Evolutionary conservation across 1,140 invertebrate genomes (phyloP).

Genomic region (Lordiphosa clarofinis): DNA sequence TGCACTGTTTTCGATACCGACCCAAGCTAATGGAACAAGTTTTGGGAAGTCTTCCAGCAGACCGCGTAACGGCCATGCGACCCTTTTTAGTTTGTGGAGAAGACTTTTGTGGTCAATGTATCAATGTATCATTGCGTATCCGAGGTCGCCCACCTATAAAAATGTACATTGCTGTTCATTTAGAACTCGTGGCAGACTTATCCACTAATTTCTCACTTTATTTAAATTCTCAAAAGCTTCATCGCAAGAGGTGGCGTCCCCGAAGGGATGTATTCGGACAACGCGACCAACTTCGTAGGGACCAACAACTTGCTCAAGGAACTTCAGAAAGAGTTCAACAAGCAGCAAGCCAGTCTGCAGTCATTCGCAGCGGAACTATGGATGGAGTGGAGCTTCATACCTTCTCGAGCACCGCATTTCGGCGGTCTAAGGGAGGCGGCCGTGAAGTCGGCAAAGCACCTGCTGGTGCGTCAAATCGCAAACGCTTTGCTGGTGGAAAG

Average conservation of each 20-base stretch:
- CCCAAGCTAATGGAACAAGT: slow-evolving; percentile 6
- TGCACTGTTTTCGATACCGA: slow-evolving; percentile 9
- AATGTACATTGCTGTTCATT: slow-evolving; percentile 12
- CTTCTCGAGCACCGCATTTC: background rate
- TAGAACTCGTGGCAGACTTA: slow-evolving; percentile 67
- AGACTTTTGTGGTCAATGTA: slow-evolving; percentile 22
- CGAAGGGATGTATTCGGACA: too few relatives aligned
- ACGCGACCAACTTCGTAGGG: too few relatives aligned
- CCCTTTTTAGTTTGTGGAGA: slow-evolving; percentile 21
- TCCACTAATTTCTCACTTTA: slow-evolving; percentile 35
- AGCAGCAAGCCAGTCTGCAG: background rate
- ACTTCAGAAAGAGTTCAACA: too few relatives aligned
- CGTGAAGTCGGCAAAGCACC: background rate
- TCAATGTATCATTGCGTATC: slow-evolving; percentile 10
- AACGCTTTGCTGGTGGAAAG: too few relatives aligned
- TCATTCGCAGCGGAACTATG: background rate
- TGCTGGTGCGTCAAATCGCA: background rate
- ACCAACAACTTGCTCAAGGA: background rate
- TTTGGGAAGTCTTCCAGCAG: slow-evolving; percentile 4
- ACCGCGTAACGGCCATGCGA: slow-evolving; percentile 5
- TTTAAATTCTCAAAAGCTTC: too few relatives aligned
- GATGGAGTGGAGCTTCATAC: background rate
- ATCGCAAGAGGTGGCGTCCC: too few relatives aligned
- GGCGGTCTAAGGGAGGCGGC: background rate
- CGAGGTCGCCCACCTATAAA: slow-evolving; percentile 9